Evolutionary conservation across 2,888 invertebrate genomes (phyloP).

Genomic region (Sarcophaga caerulescens): DNA sequence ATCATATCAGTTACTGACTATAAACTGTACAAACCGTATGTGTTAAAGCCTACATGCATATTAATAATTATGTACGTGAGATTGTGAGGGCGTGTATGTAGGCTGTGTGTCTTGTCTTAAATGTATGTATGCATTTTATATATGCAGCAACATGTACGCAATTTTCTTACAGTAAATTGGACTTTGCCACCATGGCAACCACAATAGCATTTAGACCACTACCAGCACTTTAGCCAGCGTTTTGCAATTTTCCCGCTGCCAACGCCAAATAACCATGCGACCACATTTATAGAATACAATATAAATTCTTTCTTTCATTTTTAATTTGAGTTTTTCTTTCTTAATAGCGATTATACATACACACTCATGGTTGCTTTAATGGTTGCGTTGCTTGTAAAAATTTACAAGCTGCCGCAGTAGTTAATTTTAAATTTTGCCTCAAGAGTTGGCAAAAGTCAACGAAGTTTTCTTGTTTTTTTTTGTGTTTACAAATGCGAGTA

Average conservation of each 20-base stretch:
- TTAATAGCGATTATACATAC: conserved; percentile 1
- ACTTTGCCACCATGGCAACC: conserved; percentile 28
- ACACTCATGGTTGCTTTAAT: conserved; percentile 12
- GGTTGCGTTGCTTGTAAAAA: conserved; percentile 3
- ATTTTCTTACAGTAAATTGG: conserved; percentile 23
- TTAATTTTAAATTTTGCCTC: conserved; percentile 59
- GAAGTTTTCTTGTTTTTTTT: not conserved
- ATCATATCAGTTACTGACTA: too few relatives aligned
- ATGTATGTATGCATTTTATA: not conserved
- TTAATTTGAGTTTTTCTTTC: not conserved
- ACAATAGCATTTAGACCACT: conserved; percentile 30
- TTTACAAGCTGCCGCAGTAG: conserved; percentile 49
- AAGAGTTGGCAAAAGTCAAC: conserved; percentile 59
- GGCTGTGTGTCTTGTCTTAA: too few relatives aligned
- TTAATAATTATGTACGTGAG: too few relatives aligned
- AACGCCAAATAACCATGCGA: conserved; percentile 26
- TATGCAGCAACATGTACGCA: conserved; percentile 10
- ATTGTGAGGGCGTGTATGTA: not conserved
- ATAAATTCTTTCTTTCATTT: conserved; percentile 3
- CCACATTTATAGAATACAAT: conserved; percentile 17
- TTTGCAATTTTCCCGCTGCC: conserved; percentile 5
- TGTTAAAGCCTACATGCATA: not conserved
- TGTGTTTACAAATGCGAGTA: conserved; percentile 5
- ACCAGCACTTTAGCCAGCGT: conserved; percentile 23
- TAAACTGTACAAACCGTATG: not conserved